These are phyloP conservation scores for Patella depressa DNA, from an alignment of 2,888 invertebrate species.

Conservation along the genomic window DNA sequence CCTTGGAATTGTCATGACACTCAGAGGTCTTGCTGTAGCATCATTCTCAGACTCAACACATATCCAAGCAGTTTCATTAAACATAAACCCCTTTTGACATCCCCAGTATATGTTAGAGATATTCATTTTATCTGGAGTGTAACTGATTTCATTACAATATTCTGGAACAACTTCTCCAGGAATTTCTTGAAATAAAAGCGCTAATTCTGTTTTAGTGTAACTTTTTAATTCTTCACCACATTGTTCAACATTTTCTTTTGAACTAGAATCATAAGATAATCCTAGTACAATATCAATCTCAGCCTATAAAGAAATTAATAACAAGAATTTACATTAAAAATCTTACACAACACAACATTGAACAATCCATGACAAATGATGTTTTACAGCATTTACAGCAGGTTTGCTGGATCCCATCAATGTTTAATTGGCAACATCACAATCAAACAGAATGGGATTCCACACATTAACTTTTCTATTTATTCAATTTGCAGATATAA, in stretches of 20 bases:
- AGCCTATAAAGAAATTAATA: slow-evolving; percentile 29
- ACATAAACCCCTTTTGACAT: slow-evolving; percentile 28
- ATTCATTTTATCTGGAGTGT: slow-evolving; percentile 24
- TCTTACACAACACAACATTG: neutral
- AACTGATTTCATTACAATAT: slow-evolving; percentile 26
- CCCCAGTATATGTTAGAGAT: slow-evolving; percentile 30
- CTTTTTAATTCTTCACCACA: slow-evolving; percentile 32
- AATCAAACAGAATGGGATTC: too few relatives aligned
- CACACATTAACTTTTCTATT: too few relatives aligned
- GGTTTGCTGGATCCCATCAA: too few relatives aligned
- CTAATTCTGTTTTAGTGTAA: slow-evolving; percentile 17
- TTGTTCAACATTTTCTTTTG: slow-evolving; percentile 21
- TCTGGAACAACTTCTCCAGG: slow-evolving; percentile 16
- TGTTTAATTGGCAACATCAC: too few relatives aligned
- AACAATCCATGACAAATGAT: neutral
- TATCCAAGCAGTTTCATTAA: slow-evolving; percentile 20
- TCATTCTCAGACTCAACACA: slow-evolving; percentile 21
- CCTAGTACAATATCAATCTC: slow-evolving; percentile 33
- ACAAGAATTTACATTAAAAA: neutral
- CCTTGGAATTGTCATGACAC: slow-evolving; percentile 32
- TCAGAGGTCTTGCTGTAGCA: neutral
- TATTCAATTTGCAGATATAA: too few relatives aligned
- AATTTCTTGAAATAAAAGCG: slow-evolving; percentile 26
- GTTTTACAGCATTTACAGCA: too few relatives aligned
- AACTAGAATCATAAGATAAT: slow-evolving; percentile 22